Percentiles rank a stretch among this genome's conserved stretches.
Conservation (phyloP, 2,113 vertebrate species). For the Colistium nudipinnis region DNA sequence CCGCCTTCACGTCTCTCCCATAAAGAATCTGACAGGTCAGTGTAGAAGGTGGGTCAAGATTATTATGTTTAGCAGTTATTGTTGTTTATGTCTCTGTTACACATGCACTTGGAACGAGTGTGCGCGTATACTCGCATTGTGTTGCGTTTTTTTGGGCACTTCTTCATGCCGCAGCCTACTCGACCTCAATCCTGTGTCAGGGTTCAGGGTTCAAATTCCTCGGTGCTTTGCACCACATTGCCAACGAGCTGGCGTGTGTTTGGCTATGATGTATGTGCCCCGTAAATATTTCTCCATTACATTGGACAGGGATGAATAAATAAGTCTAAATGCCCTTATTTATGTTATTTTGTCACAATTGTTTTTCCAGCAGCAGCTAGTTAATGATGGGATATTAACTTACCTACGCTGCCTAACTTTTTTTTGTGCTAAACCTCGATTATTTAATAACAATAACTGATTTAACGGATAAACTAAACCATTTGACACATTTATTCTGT, state of each 20-base stretch:
- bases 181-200: neutral
- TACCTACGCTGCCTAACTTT: constrained; percentile 24
- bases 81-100: constrained; percentile 1
- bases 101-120: neutral
- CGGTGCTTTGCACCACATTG: constrained; percentile 47
- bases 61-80: neutral
- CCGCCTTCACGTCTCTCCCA: neutral
- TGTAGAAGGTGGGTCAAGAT: neutral
- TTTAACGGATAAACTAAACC: constrained; percentile 6
- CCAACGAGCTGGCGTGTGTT: constrained; percentile 5
- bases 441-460: constrained; percentile 28
- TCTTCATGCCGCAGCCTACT: neutral
- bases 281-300: constrained; percentile 7
- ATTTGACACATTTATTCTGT: constrained; percentile 9
- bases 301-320: neutral
- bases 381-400: neutral
- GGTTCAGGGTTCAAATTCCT: constrained; percentile 47
- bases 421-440: constrained; percentile 23
- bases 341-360: neutral
- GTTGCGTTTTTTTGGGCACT: constrained; percentile 9
- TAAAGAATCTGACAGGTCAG: constrained; percentile 21
- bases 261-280: constrained; percentile 18
- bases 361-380: neutral
- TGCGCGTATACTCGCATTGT: constrained; percentile 13
- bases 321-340: neutral